Base-by-base conservation (phyloP, 2,888 invertebrate genomes). In the Coenonympha glycerion region DNA sequence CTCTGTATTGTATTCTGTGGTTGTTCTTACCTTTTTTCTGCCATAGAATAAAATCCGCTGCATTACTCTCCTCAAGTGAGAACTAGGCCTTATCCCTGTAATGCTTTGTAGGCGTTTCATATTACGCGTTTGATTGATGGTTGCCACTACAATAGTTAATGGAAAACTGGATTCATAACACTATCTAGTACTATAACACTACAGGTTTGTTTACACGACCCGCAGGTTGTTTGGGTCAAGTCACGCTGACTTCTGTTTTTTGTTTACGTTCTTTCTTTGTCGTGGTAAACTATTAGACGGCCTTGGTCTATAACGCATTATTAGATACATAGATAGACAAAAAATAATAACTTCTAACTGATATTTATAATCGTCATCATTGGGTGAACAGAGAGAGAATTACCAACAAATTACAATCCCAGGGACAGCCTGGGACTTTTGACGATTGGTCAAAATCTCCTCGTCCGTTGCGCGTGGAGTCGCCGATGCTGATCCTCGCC, bases 81-180 rank as follows among this genome's bases (percentile, higher is more conserved):
- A 9, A 30, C 18, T 11, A 8, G 21, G 31, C 44, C 13, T 50
- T 30, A 40, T 33, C 22, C 33, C 11, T 49, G 49, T 53, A 53
- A 49, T 46, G 46, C 49, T 46, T 46, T 46, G 53, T 53, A 37
- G 53, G 55, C 53, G 53, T 53, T 56, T 50, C 47, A 40, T 47
- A 54, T 54, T 51, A 54, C 40, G 18, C 31, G 34, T 55, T 44
- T 53, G 55, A 56, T 56, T 50, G 55, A 56, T 56, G 49, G 46
- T 49, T 56, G 45, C 44, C 44, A 45, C 50, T 46, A 56, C 53
- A 56, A 56, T 53, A 47, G 47, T 31, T 50, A 53, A 50, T 50
- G 47, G 24, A 36, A 36, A 41, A 15, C 31, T 13, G 42, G 44
- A 33, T 48, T 36, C 26, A 46, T 46, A 36, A 2, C 46, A 18